These are phyloP conservation scores for Andricus quercusramuli DNA, from an alignment of 2,888 invertebrate genomes.

Conservation along the genomic window DNA sequence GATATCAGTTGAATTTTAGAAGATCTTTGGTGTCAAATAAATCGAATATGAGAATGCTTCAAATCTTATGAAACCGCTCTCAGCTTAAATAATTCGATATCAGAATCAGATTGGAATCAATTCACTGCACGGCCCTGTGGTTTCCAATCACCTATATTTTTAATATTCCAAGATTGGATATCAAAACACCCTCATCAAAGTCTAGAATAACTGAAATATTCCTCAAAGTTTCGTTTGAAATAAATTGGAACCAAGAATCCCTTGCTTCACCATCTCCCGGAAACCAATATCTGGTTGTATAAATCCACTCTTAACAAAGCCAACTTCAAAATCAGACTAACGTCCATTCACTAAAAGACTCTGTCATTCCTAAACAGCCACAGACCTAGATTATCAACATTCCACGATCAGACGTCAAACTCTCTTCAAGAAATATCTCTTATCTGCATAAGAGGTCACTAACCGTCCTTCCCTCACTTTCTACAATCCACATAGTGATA, in stretches of 20 bases:
- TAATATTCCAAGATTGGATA: too few relatives aligned
- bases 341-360: background rate
- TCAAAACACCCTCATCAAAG: too few relatives aligned
- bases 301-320: background rate
- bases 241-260: background rate
- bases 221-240: background rate
- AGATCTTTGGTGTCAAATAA: too few relatives aligned
- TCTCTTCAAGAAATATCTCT: conserved; percentile 30
- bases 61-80: too few relatives aligned
- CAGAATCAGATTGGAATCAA: too few relatives aligned
- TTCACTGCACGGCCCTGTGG: too few relatives aligned
- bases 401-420: conserved; percentile 8
- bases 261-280: background rate
- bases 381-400: conserved; percentile 26
- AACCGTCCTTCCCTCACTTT: conserved; percentile 22
- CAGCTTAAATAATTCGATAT: too few relatives aligned
- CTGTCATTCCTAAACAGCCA: conserved; percentile 12
- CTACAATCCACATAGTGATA: conserved; percentile 7
- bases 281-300: background rate
- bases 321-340: conserved; percentile 1
- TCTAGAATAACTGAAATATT: background rate
- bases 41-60: too few relatives aligned
- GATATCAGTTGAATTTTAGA: too few relatives aligned
- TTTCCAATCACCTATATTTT: too few relatives aligned
- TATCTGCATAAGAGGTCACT: conserved; percentile 21